Percentiles rank a stretch among this genome's conserved stretches.
Conservation (phyloP, 2,888 invertebrate species). For the Aproaerema taeniolella region DNA sequence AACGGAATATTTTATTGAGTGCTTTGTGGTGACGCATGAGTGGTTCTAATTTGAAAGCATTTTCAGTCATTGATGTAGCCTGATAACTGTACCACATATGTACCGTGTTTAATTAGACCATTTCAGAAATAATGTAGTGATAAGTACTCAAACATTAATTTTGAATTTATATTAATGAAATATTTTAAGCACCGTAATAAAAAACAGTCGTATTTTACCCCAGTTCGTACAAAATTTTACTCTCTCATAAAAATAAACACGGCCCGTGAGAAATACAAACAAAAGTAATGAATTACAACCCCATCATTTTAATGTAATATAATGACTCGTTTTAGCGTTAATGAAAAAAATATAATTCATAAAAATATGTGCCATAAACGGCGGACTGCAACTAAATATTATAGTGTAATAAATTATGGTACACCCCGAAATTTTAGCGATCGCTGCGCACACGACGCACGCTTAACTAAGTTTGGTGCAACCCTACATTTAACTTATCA, state of each 20-base stretch:
- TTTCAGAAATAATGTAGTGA: too few species aligned
- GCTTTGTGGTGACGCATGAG: too few species aligned
- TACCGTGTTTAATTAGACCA: too few species aligned
- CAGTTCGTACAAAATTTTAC: conserved; percentile 11
- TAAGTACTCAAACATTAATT: too few species aligned
- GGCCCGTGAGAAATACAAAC: conserved; percentile 68
- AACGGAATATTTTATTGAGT: conserved; percentile 31
- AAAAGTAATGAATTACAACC: conserved; percentile 63
- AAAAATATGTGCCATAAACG: conserved; percentile 63
- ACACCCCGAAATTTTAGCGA: conserved; percentile 70
- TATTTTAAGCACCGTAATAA: too few species aligned
- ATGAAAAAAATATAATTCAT: conserved; percentile 63
- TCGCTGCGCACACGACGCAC: conserved; percentile 54
- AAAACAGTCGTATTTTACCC: conserved; percentile 1
- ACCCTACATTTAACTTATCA: conserved; percentile 70
- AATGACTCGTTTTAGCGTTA: conserved; percentile 63
- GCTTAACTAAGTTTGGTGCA: conserved; percentile 59
- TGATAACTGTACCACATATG: too few species aligned
- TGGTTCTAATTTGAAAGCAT: too few species aligned
- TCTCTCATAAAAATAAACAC: conserved; percentile 32
- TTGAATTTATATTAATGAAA: too few species aligned
- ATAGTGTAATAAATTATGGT: conserved; percentile 72
- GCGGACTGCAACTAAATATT: conserved; percentile 70
- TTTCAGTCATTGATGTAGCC: too few species aligned
- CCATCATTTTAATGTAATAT: conserved; percentile 58